A percentile compares a stretch with the other conserved stretches of the same genome.
Evolutionary conservation across 2,113 vertebrate species (phyloP).

Genomic region (Neogobius melanostomus): DNA sequence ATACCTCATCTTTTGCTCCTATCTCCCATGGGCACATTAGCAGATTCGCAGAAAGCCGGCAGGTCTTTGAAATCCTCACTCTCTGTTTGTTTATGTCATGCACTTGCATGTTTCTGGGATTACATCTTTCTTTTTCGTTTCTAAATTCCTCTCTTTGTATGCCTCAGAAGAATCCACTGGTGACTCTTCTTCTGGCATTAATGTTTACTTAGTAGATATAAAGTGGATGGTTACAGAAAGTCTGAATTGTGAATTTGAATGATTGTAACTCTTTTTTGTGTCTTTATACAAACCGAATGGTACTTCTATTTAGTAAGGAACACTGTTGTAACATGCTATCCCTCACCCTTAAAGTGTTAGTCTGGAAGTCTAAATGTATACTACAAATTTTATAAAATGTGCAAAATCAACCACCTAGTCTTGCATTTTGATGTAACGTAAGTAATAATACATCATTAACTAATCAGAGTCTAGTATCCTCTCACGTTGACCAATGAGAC

Average conservation of each 20-base stretch:
- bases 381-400: too few relatives aligned
- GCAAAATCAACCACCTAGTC: too few relatives aligned
- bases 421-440: too few relatives aligned
- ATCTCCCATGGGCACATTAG: conserved; percentile 62
- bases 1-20: conserved; percentile 51
- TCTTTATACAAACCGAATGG: neutral
- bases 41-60: conserved; percentile 46
- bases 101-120: conserved; percentile 67
- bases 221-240: conserved; percentile 19
- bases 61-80: conserved; percentile 65
- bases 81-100: conserved; percentile 73
- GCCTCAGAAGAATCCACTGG: conserved; percentile 42
- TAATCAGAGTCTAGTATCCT: too few relatives aligned
- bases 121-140: conserved; percentile 63
- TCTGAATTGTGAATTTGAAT: conserved; percentile 7
- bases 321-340: neutral
- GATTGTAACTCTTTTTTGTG: neutral
- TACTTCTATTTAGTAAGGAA: neutral
- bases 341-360: too few relatives aligned
- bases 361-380: too few relatives aligned
- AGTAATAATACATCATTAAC: too few relatives aligned
- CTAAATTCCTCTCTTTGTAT: conserved; percentile 41
- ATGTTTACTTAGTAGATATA: neutral
- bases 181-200: conserved; percentile 6
- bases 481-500: too few relatives aligned